Percentiles rank a stretch among this genome's conserved stretches.
These are phyloP conservation scores for Globodera ellingtonae DNA, from an alignment of 1,140 invertebrate genomes.

Conservation along the genomic window DNA sequence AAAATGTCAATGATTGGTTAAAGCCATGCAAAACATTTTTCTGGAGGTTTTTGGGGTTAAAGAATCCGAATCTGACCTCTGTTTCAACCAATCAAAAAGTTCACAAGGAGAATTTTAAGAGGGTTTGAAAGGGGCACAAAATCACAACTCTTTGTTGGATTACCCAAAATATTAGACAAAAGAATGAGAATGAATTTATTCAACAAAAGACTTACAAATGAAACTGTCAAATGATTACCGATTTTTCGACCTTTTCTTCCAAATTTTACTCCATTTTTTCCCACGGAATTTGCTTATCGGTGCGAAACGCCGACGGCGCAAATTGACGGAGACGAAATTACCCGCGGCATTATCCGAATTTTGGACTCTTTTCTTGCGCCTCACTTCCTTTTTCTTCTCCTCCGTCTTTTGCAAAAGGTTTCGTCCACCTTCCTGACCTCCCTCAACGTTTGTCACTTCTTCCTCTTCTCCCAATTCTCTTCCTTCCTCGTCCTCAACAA, in stretches of 20 bases:
- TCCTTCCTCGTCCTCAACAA: slow-evolving; percentile 2
- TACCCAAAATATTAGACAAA: too few species aligned
- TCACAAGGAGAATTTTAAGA: too few species aligned
- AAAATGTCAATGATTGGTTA: too few species aligned
- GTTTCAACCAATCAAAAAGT: too few species aligned
- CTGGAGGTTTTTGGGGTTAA: too few species aligned
- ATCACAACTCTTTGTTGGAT: too few species aligned
- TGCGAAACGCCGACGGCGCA: not conserved
- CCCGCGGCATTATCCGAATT: not conserved
- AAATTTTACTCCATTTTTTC: not conserved
- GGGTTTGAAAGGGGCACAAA: too few species aligned
- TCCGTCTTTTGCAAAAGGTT: not conserved
- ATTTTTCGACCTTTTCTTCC: not conserved
- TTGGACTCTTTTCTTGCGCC: not conserved
- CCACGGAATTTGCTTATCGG: not conserved
- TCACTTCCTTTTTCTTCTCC: not conserved
- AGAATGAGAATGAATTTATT: too few species aligned
- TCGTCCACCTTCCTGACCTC: not conserved
- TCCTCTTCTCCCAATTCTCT: slow-evolving; percentile 2
- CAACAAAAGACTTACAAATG: too few species aligned
- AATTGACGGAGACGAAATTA: not conserved
- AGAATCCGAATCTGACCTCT: too few species aligned
- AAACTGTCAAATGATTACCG: not conserved
- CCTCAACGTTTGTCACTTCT: not conserved
- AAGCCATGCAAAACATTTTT: too few species aligned